phyloP scores from a whole-genome alignment of 1,140 invertebrate genomes.

The Drosophila tani region DNA sequence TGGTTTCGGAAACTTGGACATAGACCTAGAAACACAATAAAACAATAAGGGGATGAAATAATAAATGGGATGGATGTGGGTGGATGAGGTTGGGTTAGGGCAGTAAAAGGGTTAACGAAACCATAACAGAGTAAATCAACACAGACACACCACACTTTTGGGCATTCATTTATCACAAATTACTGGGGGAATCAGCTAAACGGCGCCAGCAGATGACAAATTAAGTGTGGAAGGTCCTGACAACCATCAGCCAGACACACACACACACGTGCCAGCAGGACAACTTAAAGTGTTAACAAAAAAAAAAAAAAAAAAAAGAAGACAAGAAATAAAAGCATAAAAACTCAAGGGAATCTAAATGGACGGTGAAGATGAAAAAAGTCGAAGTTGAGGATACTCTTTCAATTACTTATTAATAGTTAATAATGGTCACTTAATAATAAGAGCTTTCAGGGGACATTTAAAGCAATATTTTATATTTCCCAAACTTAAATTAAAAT shows the following conservation, averaged over 20 bases:
- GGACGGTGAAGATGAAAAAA: neutral
- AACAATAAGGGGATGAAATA: neutral
- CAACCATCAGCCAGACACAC: conserved; percentile 23
- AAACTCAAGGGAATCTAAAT: conserved; percentile 1
- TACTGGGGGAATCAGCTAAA: conserved; percentile 50
- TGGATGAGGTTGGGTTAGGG: neutral
- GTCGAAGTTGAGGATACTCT: neutral
- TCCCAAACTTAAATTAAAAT: neutral
- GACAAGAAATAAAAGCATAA: neutral
- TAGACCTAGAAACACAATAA: neutral
- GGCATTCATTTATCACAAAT: conserved; percentile 61
- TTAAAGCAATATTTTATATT: no score
- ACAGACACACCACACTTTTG: conserved; percentile 10
- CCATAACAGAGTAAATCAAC: conserved; percentile 4
- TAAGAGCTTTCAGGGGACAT: neutral
- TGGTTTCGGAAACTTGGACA: neutral
- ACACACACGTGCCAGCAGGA: conserved; percentile 2
- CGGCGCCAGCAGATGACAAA: conserved; percentile 51
- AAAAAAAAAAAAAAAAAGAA: conserved; percentile 8
- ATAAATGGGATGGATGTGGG: neutral
- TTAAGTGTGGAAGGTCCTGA: conserved; percentile 36
- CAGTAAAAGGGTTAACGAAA: neutral
- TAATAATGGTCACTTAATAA: neutral
- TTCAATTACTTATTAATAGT: neutral
- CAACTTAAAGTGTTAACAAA: conserved; percentile 24